Evolutionary conservation across 2,113 vertebrate species (phyloP).

Genomic region (Silurus asotus): DNA sequence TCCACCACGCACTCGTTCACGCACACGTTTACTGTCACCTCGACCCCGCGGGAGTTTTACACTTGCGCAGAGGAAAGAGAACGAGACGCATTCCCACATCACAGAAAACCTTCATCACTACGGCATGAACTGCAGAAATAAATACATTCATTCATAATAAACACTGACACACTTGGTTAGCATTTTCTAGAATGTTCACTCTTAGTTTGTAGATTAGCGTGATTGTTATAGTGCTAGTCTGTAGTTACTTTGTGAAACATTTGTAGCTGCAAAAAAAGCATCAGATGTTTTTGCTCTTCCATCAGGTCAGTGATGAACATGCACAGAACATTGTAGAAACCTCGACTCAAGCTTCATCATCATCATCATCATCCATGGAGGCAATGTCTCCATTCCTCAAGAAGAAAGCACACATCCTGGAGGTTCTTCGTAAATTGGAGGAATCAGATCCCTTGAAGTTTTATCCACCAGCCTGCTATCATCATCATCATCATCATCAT

Average conservation of each 20-base stretch:
- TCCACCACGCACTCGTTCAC: slow-evolving; percentile 30
- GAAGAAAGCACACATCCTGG: slow-evolving; percentile 95
- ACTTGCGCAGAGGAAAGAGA: background rate
- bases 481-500: slow-evolving; percentile 53
- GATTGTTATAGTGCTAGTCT: background rate
- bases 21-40: background rate
- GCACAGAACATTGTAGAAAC: slow-evolving; percentile 69
- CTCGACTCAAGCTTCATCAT: slow-evolving; percentile 61
- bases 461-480: slow-evolving; percentile 63
- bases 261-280: background rate
- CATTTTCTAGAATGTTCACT: no score
- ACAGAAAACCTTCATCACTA: background rate
- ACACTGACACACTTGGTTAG: background rate
- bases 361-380: slow-evolving; percentile 72
- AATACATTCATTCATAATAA: background rate
- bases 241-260: background rate
- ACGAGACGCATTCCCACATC: background rate
- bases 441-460: slow-evolving; percentile 82
- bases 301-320: slow-evolving; percentile 68
- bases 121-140: background rate
- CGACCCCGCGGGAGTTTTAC: slow-evolving; percentile 1
- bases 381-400: slow-evolving; percentile 92
- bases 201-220: no score
- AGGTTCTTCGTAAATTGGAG: slow-evolving; percentile 90
- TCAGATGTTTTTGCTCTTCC: slow-evolving; percentile 39